Evolutionary conservation across 2,888 invertebrate genomes (phyloP), one percentile per base, ranked within the genome.

Genomic region (Leucophenga maculata): DNA sequence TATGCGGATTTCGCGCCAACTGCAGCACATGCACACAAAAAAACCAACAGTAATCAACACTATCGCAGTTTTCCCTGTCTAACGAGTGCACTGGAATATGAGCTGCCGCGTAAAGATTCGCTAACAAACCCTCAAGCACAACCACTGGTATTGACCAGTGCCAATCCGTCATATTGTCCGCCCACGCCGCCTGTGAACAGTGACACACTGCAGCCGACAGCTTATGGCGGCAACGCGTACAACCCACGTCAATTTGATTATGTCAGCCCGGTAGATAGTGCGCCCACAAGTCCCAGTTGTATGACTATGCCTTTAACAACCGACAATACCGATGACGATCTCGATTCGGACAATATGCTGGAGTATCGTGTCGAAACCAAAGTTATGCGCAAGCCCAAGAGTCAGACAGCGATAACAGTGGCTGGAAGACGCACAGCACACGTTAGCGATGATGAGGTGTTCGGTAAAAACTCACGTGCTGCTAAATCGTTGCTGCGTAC

Each of bases 381-480:
- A 81, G 94, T 94, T n/a, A 94, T 94, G 94, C 90, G 91, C 65
- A 94, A 93, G 0, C 94, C 94, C 0, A 91, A 93, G 71, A 91
- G 92, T 70, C 94, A 94, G 82, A 91, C 92, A 74, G 94, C 94
- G 46, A 92, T 93, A 16, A 92, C 93, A 18, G 90, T 88, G 8
- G 83, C 84, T 1, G 80, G 76, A 0, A 78, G 86, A 2, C 81
- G 87, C 16, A 85, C 86, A 1, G 82, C 82, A 0, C 86, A 87
- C 44, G 78, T 85, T 20, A 85, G 87, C 50, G 87, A 88, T 76
- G 90, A 91, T 76, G 90, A 91, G 72, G 84, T 85, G 2, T 87
- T 82, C 62, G 88, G 86, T 9, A 84, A 86, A 22, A 90, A 91
- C 77, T 90, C 89, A 67, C 87, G 89, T 54, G 91, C 88, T 3